Conservation (phyloP, 2,113 vertebrate species). For the Cyanocitta stelleri region DNA sequence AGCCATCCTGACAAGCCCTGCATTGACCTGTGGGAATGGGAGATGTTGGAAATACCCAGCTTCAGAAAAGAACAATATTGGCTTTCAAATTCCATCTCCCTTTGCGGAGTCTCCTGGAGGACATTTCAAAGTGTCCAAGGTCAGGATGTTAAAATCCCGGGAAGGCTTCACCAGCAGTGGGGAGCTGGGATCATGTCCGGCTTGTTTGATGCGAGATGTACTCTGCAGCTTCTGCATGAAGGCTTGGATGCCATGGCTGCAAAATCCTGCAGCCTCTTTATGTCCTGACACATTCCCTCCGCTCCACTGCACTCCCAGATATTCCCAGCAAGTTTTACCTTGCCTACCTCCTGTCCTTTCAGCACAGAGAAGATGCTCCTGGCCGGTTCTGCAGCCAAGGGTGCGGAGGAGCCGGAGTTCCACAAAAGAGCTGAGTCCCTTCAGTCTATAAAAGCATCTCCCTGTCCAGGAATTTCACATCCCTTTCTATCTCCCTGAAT, state of each 20-base stretch:
- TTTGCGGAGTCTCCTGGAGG: background rate
- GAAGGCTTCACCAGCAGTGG: background rate
- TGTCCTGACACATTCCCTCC: fast-evolving
- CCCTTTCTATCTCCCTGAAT: background rate
- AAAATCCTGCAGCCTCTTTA: background rate
- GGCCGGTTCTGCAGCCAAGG: background rate
- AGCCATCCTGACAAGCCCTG: background rate
- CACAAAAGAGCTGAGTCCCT: background rate
- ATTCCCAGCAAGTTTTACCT: background rate
- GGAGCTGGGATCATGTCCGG: background rate
- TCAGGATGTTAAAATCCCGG: background rate
- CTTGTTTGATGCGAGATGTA: background rate
- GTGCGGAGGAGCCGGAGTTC: background rate
- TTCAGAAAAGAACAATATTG: background rate
- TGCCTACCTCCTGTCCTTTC: background rate
- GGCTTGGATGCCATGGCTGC: background rate
- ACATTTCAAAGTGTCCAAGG: background rate
- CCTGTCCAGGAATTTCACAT: background rate
- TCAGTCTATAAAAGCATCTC: background rate
- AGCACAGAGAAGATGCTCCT: fast-evolving
- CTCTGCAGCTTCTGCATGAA: background rate
- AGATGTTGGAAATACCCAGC: background rate
- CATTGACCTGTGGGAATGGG: background rate
- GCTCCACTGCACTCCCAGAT: background rate
- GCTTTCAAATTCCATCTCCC: background rate